Evolutionary conservation across 53 echinoderm and acorn worm species (phyloP), one percentile per base, ranked within the genome.

Genomic region (Antedon mediterranea): DNA sequence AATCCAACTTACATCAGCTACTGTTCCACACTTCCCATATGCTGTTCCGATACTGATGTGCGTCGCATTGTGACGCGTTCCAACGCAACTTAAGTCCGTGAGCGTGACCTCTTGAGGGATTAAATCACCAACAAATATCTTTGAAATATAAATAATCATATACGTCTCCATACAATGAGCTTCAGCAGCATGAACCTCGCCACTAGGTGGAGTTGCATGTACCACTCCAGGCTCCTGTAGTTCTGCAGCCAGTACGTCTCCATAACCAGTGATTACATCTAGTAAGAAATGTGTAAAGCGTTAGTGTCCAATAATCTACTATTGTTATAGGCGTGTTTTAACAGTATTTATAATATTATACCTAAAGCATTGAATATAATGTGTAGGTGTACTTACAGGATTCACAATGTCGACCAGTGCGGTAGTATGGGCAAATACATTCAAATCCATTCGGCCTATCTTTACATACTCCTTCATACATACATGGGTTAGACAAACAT

Each of bases 11-110:
- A 82, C 86, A 30, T 82, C 78, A 27, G 75, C 82, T 26, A 70
- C 78, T 27, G 86, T 86, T 23, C 79, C 79, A 44, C 86, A 86
- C 82, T 82, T 81, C 73, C 74, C 86, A 15, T 86, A 82, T 2
- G 86, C n/a, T 28, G 81, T 78, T 30, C 86, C 86, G 31, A 86
- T 37, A 31, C 78, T 74, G 31, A 71, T 82, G 32, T 86, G 86
- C 2, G 86, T 78, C 42, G 82, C 82, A 41, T 86, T 86, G 41
- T 78, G 82, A 28, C 82, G 71, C 43, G 82, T 71, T 11, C 82
- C 86, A 14, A 29, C 43, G 31, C 86, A 86, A 57, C 23, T 57
- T 18, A 13, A 18, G 57, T 57, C 57, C 7, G 57, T 57, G 23
- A 57, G 20, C 6, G 57, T 57, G 9, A 57, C 23, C 23, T 57